A percentile compares a stretch with the other conserved stretches of the same genome.
Conservation (phyloP, 2,797 vertebrate species). For the Pogoniulus pusillus region DNA sequence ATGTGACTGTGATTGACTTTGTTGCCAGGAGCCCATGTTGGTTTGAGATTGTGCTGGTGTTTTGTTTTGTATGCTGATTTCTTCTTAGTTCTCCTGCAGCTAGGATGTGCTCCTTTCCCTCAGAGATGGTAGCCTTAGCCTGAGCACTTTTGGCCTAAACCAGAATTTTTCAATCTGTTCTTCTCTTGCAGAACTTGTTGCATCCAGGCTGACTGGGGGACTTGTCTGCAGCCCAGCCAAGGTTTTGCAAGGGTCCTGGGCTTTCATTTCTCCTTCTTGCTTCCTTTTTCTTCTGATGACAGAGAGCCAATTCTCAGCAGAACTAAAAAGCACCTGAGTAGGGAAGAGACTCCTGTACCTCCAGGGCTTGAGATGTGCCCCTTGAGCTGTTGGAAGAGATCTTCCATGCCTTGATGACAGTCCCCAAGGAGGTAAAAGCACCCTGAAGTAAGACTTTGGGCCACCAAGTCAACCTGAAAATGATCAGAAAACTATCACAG, state of each 20-base stretch:
- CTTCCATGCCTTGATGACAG: neutral
- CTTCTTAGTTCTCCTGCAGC: neutral
- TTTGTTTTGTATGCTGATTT: neutral
- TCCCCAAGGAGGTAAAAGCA: neutral
- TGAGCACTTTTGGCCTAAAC: neutral
- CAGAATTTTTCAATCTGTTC: neutral
- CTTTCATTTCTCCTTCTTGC: neutral
- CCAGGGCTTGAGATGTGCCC: neutral
- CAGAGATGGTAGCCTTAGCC: neutral
- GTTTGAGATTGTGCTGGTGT: neutral
- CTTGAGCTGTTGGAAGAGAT: neutral
- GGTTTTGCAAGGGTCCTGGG: neutral
- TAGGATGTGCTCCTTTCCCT: neutral
- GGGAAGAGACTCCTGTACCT: neutral
- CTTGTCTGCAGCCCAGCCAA: neutral
- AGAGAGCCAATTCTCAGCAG: neutral
- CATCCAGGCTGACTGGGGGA: rapidly evolving
- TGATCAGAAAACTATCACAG: rapidly evolving
- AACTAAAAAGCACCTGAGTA: neutral
- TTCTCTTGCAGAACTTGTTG: neutral
- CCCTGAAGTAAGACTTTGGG: neutral
- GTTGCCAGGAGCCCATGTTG: neutral
- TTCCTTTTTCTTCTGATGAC: neutral
- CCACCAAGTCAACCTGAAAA: neutral
- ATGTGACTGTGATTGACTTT: neutral